Evolutionary conservation across 2,888 invertebrate genomes (phyloP).

Genomic region (Tineola bisselliella): DNA sequence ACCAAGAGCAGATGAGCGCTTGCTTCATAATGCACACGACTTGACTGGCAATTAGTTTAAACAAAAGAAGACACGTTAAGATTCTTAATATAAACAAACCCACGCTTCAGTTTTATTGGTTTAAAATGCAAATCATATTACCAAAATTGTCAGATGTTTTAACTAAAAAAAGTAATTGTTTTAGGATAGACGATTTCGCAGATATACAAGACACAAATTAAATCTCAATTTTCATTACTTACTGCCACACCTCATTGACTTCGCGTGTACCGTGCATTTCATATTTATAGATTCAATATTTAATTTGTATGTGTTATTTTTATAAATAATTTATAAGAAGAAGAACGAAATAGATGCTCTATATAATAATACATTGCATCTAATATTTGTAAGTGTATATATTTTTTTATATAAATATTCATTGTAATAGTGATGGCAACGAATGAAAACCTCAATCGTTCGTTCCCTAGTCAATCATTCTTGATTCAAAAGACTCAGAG

Average conservation of each 20-base stretch:
- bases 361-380: neutral
- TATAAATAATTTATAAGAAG: neutral
- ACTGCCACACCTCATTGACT: neutral
- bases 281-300: too few relatives aligned
- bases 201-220: neutral
- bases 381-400: too few relatives aligned
- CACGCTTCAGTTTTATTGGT: neutral
- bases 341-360: neutral
- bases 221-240: neutral
- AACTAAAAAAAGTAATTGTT: too few relatives aligned
- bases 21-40: neutral
- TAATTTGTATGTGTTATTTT: neutral
- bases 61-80: neutral
- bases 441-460: too few relatives aligned
- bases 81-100: neutral
- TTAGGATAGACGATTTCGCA: neutral
- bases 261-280: neutral
- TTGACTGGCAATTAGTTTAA: neutral
- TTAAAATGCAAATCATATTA: neutral
- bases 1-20: neutral
- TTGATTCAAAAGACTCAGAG: too few relatives aligned
- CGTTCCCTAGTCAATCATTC: too few relatives aligned
- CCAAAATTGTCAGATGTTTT: too few relatives aligned
- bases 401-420: too few relatives aligned
- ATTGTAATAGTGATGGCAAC: too few relatives aligned